Base-by-base conservation (phyloP, 2,888 invertebrate species). In the Teinopalpus imperialis region DNA sequence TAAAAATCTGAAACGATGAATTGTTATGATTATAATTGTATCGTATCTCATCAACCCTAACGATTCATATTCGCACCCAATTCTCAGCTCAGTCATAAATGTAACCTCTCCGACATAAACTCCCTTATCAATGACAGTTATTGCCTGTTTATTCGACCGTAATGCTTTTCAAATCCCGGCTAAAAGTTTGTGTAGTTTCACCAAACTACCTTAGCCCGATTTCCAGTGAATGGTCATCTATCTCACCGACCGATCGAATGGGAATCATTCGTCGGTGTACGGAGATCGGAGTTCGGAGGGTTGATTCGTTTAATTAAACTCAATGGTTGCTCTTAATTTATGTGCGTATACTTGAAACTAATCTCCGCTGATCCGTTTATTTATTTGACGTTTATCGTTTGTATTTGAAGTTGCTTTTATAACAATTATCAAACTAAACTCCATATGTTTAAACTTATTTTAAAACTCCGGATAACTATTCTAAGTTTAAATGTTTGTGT, bases 341-440 rank as follows among this genome's bases (percentile, higher is more conserved):
- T 30, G 29, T 21, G 8, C 21, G 8, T 9, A 27, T 8, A 12
- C 27, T 0, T 12, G 30, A 24, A 16, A 37, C 31, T 31, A 24
- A 44, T 44, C 14, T 30, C 7, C 31, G n/a, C 13, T 37, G 44
- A 37, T 24, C 37, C n/a, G 24, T 37, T 26, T 26, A 30, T 35
- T 32, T 9, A 35, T 20, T 32, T 21, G 20, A 27, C 13, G 4
- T 13, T 35, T 13, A 13, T 21, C 6, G n/a, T n/a, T n/a, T n/a
- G n/a, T n/a, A n/a, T n/a, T n/a, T n/a, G n/a, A n/a, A n/a, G n/a
- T n/a, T n/a, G n/a, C n/a, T n/a, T n/a, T n/a, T n/a, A n/a, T n/a
- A n/a, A n/a, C n/a, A n/a, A n/a, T n/a, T n/a, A n/a, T n/a, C n/a
- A n/a, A n/a, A n/a, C n/a, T n/a, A n/a, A n/a, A n/a, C n/a, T n/a